Evolutionary conservation across 2,113 vertebrate genomes (phyloP).

Genomic region (Zootoca vivipara): DNA sequence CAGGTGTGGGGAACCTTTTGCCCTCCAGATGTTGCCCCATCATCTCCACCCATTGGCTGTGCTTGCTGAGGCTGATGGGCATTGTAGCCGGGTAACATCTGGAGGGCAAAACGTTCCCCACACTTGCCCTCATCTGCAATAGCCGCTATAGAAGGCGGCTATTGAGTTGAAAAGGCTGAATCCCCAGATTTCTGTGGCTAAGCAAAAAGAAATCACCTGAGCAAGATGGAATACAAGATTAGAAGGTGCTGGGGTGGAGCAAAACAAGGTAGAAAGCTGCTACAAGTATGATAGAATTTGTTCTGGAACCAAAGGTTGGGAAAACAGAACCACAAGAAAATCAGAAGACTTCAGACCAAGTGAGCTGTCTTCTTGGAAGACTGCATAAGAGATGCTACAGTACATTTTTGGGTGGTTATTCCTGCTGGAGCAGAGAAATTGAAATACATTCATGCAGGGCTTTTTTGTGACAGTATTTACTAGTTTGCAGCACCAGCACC

Average conservation of each 20-base stretch:
- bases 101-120: too few relatives aligned
- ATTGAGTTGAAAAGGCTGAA: not conserved
- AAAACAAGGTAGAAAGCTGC: not conserved
- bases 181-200: not conserved
- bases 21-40: too few relatives aligned
- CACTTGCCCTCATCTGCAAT: too few relatives aligned
- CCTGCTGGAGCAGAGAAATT: not conserved
- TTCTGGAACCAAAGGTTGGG: slow-evolving; percentile 11
- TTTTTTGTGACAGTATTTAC: too few relatives aligned
- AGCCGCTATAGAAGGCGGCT: slow-evolving; percentile 13
- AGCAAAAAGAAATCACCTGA: not conserved
- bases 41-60: too few relatives aligned
- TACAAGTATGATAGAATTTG: not conserved
- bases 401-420: slow-evolving; percentile 21
- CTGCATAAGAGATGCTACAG: not conserved
- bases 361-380: not conserved
- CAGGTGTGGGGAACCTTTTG: too few relatives aligned
- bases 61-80: too few relatives aligned
- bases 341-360: not conserved
- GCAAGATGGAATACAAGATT: not conserved
- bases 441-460: slow-evolving; percentile 31
- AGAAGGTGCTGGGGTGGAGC: not conserved
- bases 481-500: too few relatives aligned
- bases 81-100: too few relatives aligned
- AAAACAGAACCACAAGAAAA: not conserved